Evolutionary conservation across 1,140 invertebrate genomes (phyloP), one percentile per base, ranked within the genome.

Genomic region (Ceratosolen fusciceps): DNA sequence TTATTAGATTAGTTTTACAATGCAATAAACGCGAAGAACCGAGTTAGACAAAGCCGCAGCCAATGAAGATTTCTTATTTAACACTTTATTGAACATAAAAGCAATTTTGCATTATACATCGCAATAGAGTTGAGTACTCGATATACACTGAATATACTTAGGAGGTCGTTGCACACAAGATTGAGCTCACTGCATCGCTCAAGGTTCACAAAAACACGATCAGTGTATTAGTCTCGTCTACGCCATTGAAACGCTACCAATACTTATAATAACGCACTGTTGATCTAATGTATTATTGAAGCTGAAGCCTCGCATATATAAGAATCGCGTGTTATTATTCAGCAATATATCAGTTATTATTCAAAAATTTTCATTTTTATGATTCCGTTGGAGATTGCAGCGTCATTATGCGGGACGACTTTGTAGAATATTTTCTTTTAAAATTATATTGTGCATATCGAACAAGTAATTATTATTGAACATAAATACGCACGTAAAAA

Each of bases 161-260:
- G 29, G 49, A 58, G 62, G 68, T 52, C 70, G 37, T 71, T 56
- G 31, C 24, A 71, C 24, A 43, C n/a, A 47, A 74, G 16, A 74
- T 80, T 70, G 72, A 80, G 60, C 26, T 74, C 72, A 74, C n/a
- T 37, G 67, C 31, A 24, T 65, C 56, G 34, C 34, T 21, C 78
- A 73, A 75, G 78, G 49, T 74, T 75, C 70, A 80, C n/a, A 58
- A 80, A 70, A 74, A 80, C 72, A 60, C 71, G 73, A 75, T 75
- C 54, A 49, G 39, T 2, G 37, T 39, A 75, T 80, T 76, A 80
- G 52, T 68, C 73, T 80, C 71, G 62, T 31, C 52, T 52, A 47
- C 31, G 54, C 60, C 67, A 62, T 60, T 67, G 74, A 76, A 31
- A 62, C 26, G 37, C 39, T 49, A 62, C 74, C 34, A 43, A 54